Base-by-base conservation (phyloP, 92 coral and sea anemone genomes). In the Porites divaricata region DNA sequence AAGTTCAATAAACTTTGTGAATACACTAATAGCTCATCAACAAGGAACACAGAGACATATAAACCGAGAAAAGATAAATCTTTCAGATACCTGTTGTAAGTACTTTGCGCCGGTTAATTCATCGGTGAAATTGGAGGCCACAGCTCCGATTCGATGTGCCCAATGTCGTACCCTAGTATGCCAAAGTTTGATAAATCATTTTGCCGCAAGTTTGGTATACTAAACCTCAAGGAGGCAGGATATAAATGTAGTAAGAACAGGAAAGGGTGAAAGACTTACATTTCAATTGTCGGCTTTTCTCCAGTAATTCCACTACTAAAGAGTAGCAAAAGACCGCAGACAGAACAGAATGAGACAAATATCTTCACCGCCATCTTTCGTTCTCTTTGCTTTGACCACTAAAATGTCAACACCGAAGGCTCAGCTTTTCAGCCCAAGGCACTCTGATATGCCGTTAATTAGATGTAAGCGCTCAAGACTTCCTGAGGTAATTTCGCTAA, bases 121-220 rank as follows among this genome's bases (percentile, higher is more conserved):
- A 48, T 81, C 87, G 8, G 90, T 70, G 80, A 79, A 85, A 7
- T 45, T 68, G 69, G 72, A 80, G 10, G 86, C 81, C 53, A 81
- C 83, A 22, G 14, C 72, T 84, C 95, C 95, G 72, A 91, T 86
- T 72, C 83, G 67, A 63, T 84, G 49, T 19, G 98, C 98, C 98
- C 93, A 94, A 64, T 80, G 85, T n/a, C 74, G 78, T 74, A 94
- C 93, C 86, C 98, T 94, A 70, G 54, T 4, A 48, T 50, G 80
- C 54, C 70, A 84, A 75, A 84, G 64, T 66, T 67, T 58, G 57
- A 75, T 24, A 53, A 75, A 80, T 56, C 23, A 19, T 63, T 62
- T 22, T 56, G 67, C 66, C 56, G 76, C 67, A 50, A 66, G 72
- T 50, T 77, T 58, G 22, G 41, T 78, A 14, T 24, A 50, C 51